Evolutionary conservation across 2,113 vertebrate species (phyloP).

Genomic region (Sapayoa aenigma): DNA sequence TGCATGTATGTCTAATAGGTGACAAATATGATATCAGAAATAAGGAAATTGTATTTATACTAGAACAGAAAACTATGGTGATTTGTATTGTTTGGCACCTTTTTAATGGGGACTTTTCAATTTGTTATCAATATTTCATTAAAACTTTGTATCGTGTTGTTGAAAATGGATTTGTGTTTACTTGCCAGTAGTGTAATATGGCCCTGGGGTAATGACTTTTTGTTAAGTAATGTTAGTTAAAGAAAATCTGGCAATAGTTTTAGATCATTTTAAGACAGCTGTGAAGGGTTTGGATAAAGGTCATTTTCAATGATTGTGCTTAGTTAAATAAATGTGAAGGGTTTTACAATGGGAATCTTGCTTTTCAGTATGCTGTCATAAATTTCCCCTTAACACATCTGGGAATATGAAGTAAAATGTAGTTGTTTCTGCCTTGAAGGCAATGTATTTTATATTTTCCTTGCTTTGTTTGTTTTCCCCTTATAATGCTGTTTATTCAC

Average conservation of each 20-base stretch:
- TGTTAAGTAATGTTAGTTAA: constrained; percentile 78
- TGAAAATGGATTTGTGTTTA: constrained; percentile 71
- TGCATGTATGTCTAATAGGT: not conserved
- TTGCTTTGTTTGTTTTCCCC: constrained; percentile 74
- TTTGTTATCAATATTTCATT: constrained; percentile 71
- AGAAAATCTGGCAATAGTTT: constrained; percentile 76
- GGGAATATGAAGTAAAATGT: constrained; percentile 72
- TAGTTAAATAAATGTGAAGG: constrained; percentile 77
- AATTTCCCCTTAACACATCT: constrained; percentile 73
- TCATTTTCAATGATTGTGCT: constrained; percentile 77
- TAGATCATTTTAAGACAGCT: constrained; percentile 77
- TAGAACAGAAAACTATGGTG: constrained; percentile 11
- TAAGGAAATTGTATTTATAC: not conserved
- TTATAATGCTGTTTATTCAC: constrained; percentile 73
- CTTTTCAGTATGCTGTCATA: constrained; percentile 74
- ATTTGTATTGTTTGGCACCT: constrained; percentile 41
- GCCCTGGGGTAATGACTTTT: constrained; percentile 71
- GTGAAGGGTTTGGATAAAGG: constrained; percentile 77
- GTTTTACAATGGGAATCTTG: constrained; percentile 73
- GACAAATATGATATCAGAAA: not conserved
- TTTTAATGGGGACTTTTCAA: constrained; percentile 54
- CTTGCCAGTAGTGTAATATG: constrained; percentile 68
- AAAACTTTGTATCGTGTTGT: constrained; percentile 51
- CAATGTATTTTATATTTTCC: constrained; percentile 74
- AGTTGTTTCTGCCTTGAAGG: constrained; percentile 75